These are phyloP conservation scores for Prionailurus viverrinus DNA, from an alignment of 2,113 vertebrate species.

Conservation along the genomic window DNA sequence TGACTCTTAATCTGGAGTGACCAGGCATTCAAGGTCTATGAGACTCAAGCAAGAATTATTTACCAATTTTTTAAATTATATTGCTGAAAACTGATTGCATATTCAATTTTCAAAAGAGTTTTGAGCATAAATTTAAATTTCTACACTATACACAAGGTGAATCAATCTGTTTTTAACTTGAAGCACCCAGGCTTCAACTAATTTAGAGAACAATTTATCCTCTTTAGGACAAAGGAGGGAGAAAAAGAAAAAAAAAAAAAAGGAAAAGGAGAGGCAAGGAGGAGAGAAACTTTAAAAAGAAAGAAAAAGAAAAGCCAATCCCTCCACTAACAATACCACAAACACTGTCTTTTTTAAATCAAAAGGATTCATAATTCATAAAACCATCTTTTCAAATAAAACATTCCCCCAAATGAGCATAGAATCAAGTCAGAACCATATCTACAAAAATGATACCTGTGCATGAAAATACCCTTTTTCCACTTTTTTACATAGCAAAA, in stretches of 20 bases:
- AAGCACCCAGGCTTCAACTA: background rate
- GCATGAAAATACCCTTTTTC: background rate
- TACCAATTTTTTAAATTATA: background rate
- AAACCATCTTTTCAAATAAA: background rate
- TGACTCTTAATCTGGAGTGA: background rate
- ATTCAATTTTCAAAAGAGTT: background rate
- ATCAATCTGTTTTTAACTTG: background rate
- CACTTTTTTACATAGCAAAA: background rate
- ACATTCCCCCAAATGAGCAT: background rate
- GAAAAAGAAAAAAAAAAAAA: background rate
- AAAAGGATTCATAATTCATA: background rate
- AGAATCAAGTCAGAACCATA: background rate
- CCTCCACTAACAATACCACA: background rate
- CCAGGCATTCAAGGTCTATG: background rate
- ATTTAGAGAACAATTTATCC: background rate
- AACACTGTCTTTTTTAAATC: background rate
- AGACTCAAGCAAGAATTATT: background rate
- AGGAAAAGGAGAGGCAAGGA: background rate
- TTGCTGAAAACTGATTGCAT: background rate
- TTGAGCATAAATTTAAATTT: background rate
- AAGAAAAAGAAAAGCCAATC: background rate
- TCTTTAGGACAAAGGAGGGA: background rate
- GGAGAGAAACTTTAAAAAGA: background rate
- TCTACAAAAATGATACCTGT: background rate
- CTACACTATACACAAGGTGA: background rate